These are phyloP conservation scores for Pseudorasbora parva DNA, from an alignment of 2,113 vertebrate genomes.

Conservation along the genomic window DNA sequence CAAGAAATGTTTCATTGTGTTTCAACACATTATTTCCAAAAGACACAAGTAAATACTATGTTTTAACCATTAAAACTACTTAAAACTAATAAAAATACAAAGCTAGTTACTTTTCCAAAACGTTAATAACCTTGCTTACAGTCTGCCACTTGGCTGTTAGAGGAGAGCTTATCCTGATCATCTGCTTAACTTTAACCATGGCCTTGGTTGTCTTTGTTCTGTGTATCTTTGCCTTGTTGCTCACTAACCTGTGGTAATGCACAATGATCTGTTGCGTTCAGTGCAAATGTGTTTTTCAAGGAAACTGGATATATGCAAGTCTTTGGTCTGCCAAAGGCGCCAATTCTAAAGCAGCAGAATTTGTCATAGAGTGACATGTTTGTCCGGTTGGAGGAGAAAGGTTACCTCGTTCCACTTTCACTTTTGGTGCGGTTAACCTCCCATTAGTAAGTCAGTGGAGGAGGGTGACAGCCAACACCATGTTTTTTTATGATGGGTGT, in stretches of 20 bases:
- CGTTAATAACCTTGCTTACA: neutral
- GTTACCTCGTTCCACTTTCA: conserved; percentile 45
- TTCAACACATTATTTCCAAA: no score
- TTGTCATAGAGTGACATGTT: conserved; percentile 8
- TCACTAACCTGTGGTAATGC: neutral
- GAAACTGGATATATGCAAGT: neutral
- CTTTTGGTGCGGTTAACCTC: conserved; percentile 50
- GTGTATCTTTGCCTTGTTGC: conserved; percentile 7
- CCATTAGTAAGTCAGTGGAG: conserved; percentile 39
- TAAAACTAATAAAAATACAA: neutral
- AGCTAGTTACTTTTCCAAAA: neutral
- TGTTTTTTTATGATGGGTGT: conserved; percentile 55
- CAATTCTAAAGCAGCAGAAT: neutral
- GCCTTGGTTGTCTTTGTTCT: conserved; percentile 29
- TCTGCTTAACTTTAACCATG: conserved; percentile 38
- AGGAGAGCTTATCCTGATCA: conserved; percentile 9
- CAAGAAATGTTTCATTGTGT: neutral
- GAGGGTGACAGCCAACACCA: conserved; percentile 39
- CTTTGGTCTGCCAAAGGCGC: neutral
- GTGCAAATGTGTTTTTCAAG: neutral
- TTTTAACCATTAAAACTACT: conserved; percentile 5
- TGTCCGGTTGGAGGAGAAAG: conserved; percentile 21
- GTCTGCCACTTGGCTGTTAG: neutral
- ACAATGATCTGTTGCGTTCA: neutral
- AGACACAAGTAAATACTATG: neutral